phyloP scores from a whole-genome alignment of 2,797 vertebrate genomes.

The Rhyacichthys aspro region DNA sequence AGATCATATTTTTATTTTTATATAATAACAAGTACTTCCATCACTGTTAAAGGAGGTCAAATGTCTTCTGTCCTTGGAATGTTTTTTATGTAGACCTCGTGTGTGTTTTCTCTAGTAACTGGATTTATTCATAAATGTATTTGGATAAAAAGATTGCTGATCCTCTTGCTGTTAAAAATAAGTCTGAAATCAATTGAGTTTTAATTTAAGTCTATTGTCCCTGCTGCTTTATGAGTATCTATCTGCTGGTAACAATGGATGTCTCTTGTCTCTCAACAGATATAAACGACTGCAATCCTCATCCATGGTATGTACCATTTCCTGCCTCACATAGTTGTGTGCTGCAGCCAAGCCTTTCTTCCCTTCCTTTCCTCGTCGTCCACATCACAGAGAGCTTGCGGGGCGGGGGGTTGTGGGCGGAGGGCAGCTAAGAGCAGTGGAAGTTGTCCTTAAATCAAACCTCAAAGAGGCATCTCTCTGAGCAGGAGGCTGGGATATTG shows the following conservation, averaged over 20 bases:
- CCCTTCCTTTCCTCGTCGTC: slow-evolving; percentile 1
- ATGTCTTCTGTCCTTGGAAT: too few relatives aligned
- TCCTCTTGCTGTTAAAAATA: too few relatives aligned
- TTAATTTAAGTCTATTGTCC: neutral
- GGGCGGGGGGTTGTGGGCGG: slow-evolving; percentile 37
- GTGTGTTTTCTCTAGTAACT: too few relatives aligned
- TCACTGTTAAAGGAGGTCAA: too few relatives aligned
- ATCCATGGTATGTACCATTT: slow-evolving; percentile 90
- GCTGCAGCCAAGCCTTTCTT: neutral
- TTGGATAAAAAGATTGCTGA: too few relatives aligned
- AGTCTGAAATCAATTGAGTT: too few relatives aligned
- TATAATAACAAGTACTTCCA: too few relatives aligned
- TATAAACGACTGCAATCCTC: slow-evolving; percentile 95
- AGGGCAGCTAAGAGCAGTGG: slow-evolving; percentile 51
- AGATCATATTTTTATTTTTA: too few relatives aligned
- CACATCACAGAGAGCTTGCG: slow-evolving; percentile 46
- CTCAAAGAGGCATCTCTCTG: slow-evolving; percentile 69
- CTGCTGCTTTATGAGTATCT: neutral
- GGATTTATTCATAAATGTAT: too few relatives aligned
- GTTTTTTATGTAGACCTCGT: too few relatives aligned
- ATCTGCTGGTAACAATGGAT: neutral
- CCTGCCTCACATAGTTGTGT: slow-evolving; percentile 18
- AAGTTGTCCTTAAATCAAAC: slow-evolving; percentile 77
- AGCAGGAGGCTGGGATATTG: slow-evolving; percentile 28
- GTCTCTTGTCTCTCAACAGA: slow-evolving; percentile 74